Evolutionary conservation across 1,140 invertebrate species (phyloP), one percentile per base, ranked within the genome.

Genomic region (Penaeus japonicus): DNA sequence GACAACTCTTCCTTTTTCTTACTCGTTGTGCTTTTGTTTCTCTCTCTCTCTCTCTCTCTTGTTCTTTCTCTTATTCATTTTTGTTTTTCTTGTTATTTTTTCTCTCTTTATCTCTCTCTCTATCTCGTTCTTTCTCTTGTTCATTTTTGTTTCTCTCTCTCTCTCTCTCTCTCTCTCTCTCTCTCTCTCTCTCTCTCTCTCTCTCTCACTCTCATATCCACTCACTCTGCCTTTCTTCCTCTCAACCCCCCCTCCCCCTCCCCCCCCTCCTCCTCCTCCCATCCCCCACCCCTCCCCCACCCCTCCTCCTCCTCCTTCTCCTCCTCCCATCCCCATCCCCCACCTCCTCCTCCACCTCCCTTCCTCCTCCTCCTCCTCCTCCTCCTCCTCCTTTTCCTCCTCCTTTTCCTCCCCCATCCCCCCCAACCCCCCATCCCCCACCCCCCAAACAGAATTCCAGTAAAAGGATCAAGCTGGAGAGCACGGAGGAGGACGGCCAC

Each of bases 401-500:
- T 53, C 20, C 53, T 55, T n/a, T 73, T 47, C 32, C n/a, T 12
- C 15, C 18, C 18, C 2, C 57, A n/a, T 1, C 22, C 81, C 35
- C 24, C 15, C 39, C 35, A 35, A 5, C 12, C 47, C 53, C 39
- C n/a, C 17, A 47, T 20, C 53, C 15, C 53, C 27, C 24, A 12
- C 24, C 47, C 73, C n/a, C 1, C 12, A 2, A 24, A 12, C 86
- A 87, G 86, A 87, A 22, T 39, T 78, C 84, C 70, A 86, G 53
- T 62, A 87, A 87, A 65, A 24, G 86, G 4, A 87, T 87, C 57
- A 87, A 87, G 53, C 10, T 87, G 47, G 86, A 87, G 86, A 82
- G 20, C 15, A 79, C 77, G 7, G 86, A 82, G n/a, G 77, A 80
- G 15, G 88, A 89, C 10, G 62, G 62, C 39, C 70, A 84, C 70